Evolutionary conservation across 2,113 vertebrate genomes (phyloP).

Genomic region (Xyliphius kryptos): DNA sequence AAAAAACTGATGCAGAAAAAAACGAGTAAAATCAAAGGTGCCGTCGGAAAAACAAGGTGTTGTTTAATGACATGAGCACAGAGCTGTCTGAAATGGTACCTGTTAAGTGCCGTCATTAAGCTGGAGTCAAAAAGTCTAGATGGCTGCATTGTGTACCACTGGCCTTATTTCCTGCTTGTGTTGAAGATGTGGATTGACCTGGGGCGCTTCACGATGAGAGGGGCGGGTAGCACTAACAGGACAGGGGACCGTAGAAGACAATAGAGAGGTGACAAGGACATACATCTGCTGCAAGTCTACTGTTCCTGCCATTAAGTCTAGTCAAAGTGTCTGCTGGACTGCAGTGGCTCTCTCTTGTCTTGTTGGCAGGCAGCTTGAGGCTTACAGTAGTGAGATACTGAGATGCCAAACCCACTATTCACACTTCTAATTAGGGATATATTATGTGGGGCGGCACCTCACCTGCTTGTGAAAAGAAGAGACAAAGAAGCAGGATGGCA

Average conservation of each 20-base stretch:
- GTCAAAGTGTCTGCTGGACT: conserved; percentile 25
- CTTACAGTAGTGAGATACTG: conserved; percentile 30
- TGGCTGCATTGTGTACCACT: conserved; percentile 38
- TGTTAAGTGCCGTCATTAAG: conserved; percentile 49
- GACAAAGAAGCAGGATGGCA: conserved; percentile 33
- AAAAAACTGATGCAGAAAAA: too few species aligned
- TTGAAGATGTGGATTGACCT: conserved; percentile 41
- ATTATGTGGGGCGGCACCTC: conserved; percentile 20
- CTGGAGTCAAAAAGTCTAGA: conserved; percentile 49
- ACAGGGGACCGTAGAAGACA: conserved; percentile 15
- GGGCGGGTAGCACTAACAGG: conserved; percentile 20
- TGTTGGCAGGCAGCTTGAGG: conserved; percentile 7
- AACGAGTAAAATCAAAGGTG: conserved; percentile 3
- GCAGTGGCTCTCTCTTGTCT: conserved; percentile 31
- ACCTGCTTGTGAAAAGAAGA: conserved; percentile 34
- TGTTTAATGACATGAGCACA: conserved; percentile 11
- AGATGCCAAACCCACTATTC: conserved; percentile 32
- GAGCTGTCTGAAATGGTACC: conserved; percentile 41
- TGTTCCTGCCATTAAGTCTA: conserved; percentile 22
- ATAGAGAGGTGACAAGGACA: conserved; percentile 18
- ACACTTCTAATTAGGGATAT: conserved; percentile 33
- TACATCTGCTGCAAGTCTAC: background rate
- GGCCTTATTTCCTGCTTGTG: conserved; percentile 42
- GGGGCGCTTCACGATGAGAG: conserved; percentile 4
- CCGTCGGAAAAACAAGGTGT: conserved; percentile 19